Base-by-base conservation (phyloP, 2,797 vertebrate species). In the Mormyrus proboscirostris region DNA sequence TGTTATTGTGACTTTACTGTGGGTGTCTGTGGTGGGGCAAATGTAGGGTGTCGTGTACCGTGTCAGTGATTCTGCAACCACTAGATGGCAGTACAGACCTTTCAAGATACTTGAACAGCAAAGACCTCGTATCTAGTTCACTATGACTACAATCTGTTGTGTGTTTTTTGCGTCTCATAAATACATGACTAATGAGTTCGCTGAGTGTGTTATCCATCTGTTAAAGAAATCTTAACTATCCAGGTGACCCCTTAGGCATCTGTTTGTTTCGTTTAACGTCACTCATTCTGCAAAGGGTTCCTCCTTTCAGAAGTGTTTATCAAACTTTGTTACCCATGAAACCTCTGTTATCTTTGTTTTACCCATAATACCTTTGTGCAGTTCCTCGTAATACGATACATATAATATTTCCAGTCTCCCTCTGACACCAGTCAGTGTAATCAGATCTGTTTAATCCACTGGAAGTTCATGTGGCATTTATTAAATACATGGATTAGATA, bases 1-100 rank as follows among this genome's bases (percentile, higher is more conserved):
- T 22, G 44, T 50, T 38, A 38, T 83, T 50, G 14, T 38, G 25
- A n/a, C 4, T 86, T 86, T 14, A n/a, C 51, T 16, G 51, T 57
- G 50, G 85, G 51, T 86, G 82, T 84, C 22, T 4, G 10, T 50
- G 82, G 44, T 22, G n/a, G 79, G 79, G 38, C 16, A 49, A 41
- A 2, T 16, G 38, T 49, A 47, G 47, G 44, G 9, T 84, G n/a
- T 22, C n/a, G n/a, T 2, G 4, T 84, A 22, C 82, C 14, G 25
- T 38, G 85, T 16, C 50, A 59, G 29, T 86, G 76, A 69, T 7
- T 22, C 33, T 50, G 0, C 65, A 1, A 51, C 94, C 95, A 95
- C 94, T 89, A 90, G 96, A 87, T 94, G 95, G 94, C 93, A 92
- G 92, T 19, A 88, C 50, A 88, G 33, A 44, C 85, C 87, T 19